Evolutionary conservation across 2,113 vertebrate genomes (phyloP).

Genomic region (Chionodraco myersi): DNA sequence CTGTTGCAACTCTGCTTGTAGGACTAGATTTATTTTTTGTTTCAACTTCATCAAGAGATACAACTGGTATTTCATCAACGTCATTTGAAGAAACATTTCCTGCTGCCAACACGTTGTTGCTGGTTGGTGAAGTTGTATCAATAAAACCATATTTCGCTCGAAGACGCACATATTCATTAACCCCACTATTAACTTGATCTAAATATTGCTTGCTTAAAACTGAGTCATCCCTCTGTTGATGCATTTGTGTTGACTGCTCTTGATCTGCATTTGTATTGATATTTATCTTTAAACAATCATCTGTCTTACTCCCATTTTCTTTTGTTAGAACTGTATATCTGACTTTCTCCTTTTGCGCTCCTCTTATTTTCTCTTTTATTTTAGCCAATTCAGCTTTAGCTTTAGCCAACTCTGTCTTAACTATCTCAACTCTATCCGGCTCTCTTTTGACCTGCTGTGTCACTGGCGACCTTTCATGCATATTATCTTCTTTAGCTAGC

Average conservation of each 20-base stretch:
- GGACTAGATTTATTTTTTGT: conserved; percentile 11
- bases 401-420: conserved; percentile 73
- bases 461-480: no score
- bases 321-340: conserved; percentile 15
- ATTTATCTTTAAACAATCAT: background rate
- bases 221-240: conserved; percentile 26
- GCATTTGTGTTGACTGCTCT: conserved; percentile 20
- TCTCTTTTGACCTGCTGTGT: conserved; percentile 40
- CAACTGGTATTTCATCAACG: conserved; percentile 23
- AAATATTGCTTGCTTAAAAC: background rate
- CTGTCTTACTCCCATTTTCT: conserved; percentile 26
- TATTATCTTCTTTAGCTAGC: no score
- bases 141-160: conserved; percentile 70
- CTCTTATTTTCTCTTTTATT: conserved; percentile 76
- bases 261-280: conserved; percentile 36
- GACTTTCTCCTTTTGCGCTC: conserved; percentile 55
- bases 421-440: conserved; percentile 65
- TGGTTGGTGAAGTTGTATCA: conserved; percentile 36
- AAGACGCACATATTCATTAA: conserved; percentile 48
- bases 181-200: conserved; percentile 16
- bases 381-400: conserved; percentile 63
- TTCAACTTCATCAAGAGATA: conserved; percentile 18
- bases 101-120: conserved; percentile 39
- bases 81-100: conserved; percentile 36
- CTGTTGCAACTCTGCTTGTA: conserved; percentile 4